Evolutionary conservation across 2,113 vertebrate genomes (phyloP), one percentile per base, ranked within the genome.

Genomic region (Ondatra zibethicus): DNA sequence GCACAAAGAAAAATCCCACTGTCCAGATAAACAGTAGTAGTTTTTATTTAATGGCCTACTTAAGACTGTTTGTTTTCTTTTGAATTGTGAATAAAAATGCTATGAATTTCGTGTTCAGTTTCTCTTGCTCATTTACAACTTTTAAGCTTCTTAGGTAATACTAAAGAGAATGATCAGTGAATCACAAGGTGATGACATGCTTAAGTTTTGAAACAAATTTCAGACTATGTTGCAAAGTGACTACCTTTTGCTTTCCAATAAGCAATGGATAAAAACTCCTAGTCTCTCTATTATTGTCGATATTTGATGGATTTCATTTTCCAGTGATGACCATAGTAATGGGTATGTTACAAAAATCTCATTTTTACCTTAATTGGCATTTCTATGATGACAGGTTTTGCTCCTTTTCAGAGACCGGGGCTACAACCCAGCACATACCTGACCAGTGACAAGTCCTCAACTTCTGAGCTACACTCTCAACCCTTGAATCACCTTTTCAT

Each of bases 121-220:
- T 75, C 42, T 25, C 42, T 88, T 58, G 39, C 66, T 50, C 23
- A 55, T 16, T 50, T 55, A 16, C 31, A 89, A n/a, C 4, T 25
- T 80, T 89, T 72, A 88, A 3, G 10, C 42, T 77, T 29, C 21
- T 75, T 90, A 36, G 36, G 17, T 52, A 52, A 91, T 84, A 88
- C 7, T 11, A 93, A 82, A 39, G 16, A 61, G 33, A 17, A 23
- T 61, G 39, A 17, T 29, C 89, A 27, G 23, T 93, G 21, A 47
- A 42, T 33, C 50, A 42, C 50, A 78, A 45, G 25, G 12, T 68
- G 73, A 93, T 17, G 39, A 7, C 70, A 55, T 27, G 27, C 39
- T 88, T 77, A 92, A 61, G 33, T 50, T 81, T 90, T 52, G 5
- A 63, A 66, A 88, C 63, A 73, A 91, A 87, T 25, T 84, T 50